Evolutionary conservation across 1,140 invertebrate genomes (phyloP).

Genomic region (Conus ventricosus): DNA sequence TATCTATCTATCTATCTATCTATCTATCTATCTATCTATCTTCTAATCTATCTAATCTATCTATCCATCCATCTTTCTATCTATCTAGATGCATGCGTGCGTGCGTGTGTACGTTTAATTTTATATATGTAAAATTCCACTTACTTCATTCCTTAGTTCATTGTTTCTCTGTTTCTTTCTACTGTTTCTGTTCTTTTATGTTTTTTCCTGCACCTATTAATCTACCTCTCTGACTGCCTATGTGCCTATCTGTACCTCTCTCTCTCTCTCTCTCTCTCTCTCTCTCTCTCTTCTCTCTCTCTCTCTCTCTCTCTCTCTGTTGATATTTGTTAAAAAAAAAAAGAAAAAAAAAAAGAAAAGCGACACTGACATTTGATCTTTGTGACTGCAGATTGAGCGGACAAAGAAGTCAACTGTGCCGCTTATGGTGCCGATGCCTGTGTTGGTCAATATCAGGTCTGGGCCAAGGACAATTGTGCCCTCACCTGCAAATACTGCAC

Average conservation of each 20-base stretch:
- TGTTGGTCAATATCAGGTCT: constrained; percentile 34
- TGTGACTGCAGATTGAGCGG: constrained; percentile 34
- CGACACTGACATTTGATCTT: neutral
- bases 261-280: constrained; percentile 10
- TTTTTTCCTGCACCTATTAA: neutral
- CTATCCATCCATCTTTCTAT: neutral
- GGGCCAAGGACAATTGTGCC: constrained; percentile 48
- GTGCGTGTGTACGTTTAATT: too few relatives aligned
- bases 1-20: too few relatives aligned
- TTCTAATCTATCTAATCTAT: neutral
- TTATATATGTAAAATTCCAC: too few relatives aligned
- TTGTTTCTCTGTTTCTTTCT: neutral
- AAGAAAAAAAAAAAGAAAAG: too few relatives aligned
- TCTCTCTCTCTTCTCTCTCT: neutral
- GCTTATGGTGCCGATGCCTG: constrained; percentile 32
- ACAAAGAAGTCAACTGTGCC: constrained; percentile 41
- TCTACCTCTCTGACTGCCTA: neutral
- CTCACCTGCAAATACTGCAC: constrained; percentile 44
- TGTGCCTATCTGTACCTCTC: neutral
- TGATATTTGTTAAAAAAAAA: neutral
- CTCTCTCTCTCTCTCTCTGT: neutral
- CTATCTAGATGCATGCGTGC: neutral
- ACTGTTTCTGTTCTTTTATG: neutral
- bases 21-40: neutral
- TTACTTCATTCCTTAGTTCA: neutral